Conservation (phyloP, 1,140 invertebrate genomes). For the Pachypeltis micranthus region DNA sequence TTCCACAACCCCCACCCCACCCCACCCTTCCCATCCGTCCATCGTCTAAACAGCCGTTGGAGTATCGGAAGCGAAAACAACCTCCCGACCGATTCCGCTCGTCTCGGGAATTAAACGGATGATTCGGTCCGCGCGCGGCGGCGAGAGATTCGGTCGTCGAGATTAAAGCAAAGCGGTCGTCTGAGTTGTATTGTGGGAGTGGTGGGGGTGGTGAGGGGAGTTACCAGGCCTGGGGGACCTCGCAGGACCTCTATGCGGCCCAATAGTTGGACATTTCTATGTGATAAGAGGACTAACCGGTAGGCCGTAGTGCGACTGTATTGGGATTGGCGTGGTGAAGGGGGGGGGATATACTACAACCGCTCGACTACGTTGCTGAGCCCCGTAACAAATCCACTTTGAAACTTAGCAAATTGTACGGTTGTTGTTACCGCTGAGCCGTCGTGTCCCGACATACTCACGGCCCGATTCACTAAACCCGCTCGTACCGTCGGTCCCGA, state of each 20-base stretch:
- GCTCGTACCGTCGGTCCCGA: background rate
- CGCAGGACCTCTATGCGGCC: too few species aligned
- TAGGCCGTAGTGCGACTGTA: too few species aligned
- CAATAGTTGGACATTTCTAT: slow-evolving; percentile 8
- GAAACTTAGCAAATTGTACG: slow-evolving; percentile 4
- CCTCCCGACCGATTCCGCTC: background rate
- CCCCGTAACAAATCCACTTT: slow-evolving; percentile 9
- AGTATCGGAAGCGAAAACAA: slow-evolving; percentile 1
- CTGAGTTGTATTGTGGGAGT: too few species aligned
- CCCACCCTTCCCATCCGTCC: background rate
- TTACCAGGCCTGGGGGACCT: too few species aligned
- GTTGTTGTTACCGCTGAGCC: background rate
- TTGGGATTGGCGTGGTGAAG: too few species aligned
- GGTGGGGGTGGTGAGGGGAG: too few species aligned
- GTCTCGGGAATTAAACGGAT: background rate
- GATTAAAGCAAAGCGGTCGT: too few species aligned
- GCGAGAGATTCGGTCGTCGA: too few species aligned
- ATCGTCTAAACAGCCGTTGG: background rate
- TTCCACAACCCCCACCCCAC: background rate
- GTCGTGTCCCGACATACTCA: background rate
- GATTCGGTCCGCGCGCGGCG: background rate
- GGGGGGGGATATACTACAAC: too few species aligned
- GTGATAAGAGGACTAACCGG: slow-evolving; percentile 6
- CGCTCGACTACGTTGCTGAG: too few species aligned
- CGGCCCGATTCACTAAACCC: background rate